Percentiles rank a stretch among this genome's conserved stretches.
Evolutionary conservation across 2,888 invertebrate species (phyloP).

Genomic region (Pheosia tremula): DNA sequence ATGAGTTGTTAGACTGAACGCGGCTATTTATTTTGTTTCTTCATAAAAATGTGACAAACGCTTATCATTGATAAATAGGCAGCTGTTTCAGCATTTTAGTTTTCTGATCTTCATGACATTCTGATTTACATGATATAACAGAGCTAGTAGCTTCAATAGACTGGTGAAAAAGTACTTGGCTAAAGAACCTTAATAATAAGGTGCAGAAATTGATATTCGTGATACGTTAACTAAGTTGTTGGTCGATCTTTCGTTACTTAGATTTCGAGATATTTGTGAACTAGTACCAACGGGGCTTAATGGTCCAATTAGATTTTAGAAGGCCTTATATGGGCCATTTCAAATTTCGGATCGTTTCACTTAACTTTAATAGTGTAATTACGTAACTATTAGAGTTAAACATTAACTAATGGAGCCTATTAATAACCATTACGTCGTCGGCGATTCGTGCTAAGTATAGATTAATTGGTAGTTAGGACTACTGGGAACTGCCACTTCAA

Average conservation of each 20-base stretch:
- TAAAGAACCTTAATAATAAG: no score
- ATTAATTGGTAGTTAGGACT: not conserved
- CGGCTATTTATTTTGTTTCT: no score
- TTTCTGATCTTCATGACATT: no score
- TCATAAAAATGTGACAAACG: no score
- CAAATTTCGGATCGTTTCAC: constrained; percentile 39
- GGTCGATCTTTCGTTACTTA: no score
- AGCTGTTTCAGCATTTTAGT: no score
- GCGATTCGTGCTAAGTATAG: not conserved
- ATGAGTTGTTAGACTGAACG: no score
- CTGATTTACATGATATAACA: no score
- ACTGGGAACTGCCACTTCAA: not conserved
- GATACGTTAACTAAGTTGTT: no score
- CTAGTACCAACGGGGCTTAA: constrained; percentile 19
- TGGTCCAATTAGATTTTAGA: constrained; percentile 40
- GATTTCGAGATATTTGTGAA: constrained; percentile 15
- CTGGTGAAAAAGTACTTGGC: no score
- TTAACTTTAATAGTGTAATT: constrained; percentile 31
- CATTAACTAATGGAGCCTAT: constrained; percentile 14
- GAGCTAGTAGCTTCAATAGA: not conserved
- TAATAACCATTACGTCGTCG: constrained; percentile 6
- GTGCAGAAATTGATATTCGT: no score
- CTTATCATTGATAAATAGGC: no score
- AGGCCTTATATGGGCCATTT: constrained; percentile 37
- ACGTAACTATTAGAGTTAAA: constrained; percentile 18